Evolutionary conservation across 2,797 vertebrate genomes (phyloP), one percentile per base, ranked within the genome.

Genomic region (Geotrypetes seraphini): DNA sequence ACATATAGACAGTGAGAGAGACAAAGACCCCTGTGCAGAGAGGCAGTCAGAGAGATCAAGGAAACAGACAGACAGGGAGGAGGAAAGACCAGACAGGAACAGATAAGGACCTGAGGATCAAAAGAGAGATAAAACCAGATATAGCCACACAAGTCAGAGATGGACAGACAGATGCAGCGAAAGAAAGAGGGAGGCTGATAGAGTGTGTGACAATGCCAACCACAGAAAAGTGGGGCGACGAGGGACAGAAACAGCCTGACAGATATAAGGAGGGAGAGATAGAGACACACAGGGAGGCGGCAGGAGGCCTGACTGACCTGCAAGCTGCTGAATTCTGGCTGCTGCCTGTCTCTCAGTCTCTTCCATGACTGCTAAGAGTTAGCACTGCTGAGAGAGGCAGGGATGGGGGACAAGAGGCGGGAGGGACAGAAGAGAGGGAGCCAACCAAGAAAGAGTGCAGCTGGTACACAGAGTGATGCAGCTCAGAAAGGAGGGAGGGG

Each of bases 291-390:
- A 8, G 12, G 25, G 7, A 12, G 13, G 25, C 8, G 19, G 26
- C 5, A 17, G 25, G 15, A 4, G 14, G 10, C 5, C 7, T 12
- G 10, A 37, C 34, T 25, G 18, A 47, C 43, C 43, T 47, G 43
- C 25, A 26, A 47, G 47, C 36, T 47, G 43, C 31, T 34, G 43
- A 22, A 36, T 22, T 47, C 43, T 47, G 36, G 22, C 36, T 34
- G 36, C 16, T 18, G 36, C 37, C 22, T 34, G 43, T 25, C 43
- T 36, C 35, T 39, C 36, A 22, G 39, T 36, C 47, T 47, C 36
- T 36, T 39, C 43, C 43, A 47, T 47, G 8, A 26, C 31, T 47
- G 43, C 43, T 31, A 17, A 28, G 31, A 24, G 34, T 10, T n/a
- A n/a, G 23, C 33, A 16, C 24, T 24, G 11, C 12, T 24, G 22